A percentile compares a stretch with the other conserved stretches of the same genome.
These are phyloP conservation scores for Brachirus orientalis DNA, from an alignment of 2,113 vertebrate genomes.

Conservation along the genomic window DNA sequence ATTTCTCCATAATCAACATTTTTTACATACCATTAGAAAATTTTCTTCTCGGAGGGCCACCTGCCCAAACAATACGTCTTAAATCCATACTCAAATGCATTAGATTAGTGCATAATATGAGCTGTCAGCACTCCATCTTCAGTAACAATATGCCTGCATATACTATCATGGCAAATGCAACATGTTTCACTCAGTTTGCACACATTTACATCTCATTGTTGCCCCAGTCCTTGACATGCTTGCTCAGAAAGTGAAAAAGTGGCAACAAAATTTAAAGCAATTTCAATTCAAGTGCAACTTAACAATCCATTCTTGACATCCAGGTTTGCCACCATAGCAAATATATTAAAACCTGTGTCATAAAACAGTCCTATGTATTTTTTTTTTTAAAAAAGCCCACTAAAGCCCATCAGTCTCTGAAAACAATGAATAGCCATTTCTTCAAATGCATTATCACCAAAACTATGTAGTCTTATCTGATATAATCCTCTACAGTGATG, in stretches of 20 bases:
- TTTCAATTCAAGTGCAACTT: neutral
- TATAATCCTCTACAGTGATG: constrained; percentile 19
- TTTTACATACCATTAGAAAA: no score
- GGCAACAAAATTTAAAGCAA: constrained; percentile 30
- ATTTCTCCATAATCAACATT: no score
- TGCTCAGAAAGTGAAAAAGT: constrained; percentile 34
- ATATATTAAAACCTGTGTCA: constrained; percentile 7
- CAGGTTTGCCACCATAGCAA: constrained; percentile 44
- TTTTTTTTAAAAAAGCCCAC: no score
- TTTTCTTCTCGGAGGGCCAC: no score
- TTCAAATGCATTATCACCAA: constrained; percentile 17
- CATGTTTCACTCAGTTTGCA: constrained; percentile 45
- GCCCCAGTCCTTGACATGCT: constrained; percentile 27
- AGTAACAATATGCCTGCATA: constrained; percentile 29
- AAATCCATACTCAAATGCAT: no score
- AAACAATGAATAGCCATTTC: constrained; percentile 4
- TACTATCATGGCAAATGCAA: constrained; percentile 43
- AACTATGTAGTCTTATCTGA: constrained; percentile 14
- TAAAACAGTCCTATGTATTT: neutral
- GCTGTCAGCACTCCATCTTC: constrained; percentile 20
- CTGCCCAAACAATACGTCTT: no score
- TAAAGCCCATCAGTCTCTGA: constrained; percentile 37
- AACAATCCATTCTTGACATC: constrained; percentile 18
- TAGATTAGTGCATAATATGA: no score
- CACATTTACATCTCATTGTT: constrained; percentile 58